Percentiles rank a stretch among this genome's conserved stretches.
phyloP scores from a whole-genome alignment of 2,888 invertebrate species.

The Arrhopalites spinosus region DNA sequence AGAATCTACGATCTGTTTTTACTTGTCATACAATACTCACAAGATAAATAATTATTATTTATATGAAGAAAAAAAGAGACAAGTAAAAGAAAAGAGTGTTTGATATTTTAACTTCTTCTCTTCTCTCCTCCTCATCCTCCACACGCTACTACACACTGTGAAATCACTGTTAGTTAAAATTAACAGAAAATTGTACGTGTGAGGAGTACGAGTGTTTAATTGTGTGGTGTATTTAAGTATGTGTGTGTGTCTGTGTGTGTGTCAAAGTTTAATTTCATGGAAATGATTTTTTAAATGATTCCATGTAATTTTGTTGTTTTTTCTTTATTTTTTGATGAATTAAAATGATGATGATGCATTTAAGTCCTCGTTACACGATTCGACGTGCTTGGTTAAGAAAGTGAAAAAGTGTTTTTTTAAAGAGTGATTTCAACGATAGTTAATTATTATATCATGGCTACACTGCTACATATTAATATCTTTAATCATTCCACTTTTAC shows the following conservation, averaged over 20 bases:
- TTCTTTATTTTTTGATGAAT: neutral
- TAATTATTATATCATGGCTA: too few species aligned
- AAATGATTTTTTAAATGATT: slow-evolving; percentile 4
- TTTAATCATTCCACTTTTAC: slow-evolving; percentile 12
- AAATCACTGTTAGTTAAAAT: neutral
- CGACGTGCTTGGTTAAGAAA: slow-evolving; percentile 36
- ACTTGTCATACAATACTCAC: too few species aligned
- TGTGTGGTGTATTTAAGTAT: neutral
- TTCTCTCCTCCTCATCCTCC: too few species aligned
- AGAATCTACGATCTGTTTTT: too few species aligned
- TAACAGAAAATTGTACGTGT: neutral
- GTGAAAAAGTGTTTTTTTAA: slow-evolving; percentile 31
- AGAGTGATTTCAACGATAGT: slow-evolving; percentile 25
- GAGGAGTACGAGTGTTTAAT: neutral
- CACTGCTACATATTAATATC: slow-evolving; percentile 8
- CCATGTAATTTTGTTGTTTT: neutral
- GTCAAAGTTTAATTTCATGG: slow-evolving; percentile 2
- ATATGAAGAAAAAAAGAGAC: neutral
- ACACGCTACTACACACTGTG: neutral
- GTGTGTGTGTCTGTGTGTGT: slow-evolving; percentile 14
- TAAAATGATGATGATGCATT: slow-evolving; percentile 15
- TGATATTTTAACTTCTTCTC: too few species aligned
- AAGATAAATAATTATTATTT: too few species aligned
- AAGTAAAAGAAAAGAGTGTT: neutral
- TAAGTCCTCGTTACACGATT: slow-evolving; percentile 18